A percentile compares a stretch with the other conserved stretches of the same genome.
These are phyloP conservation scores for Salvelinus alpinus DNA, from an alignment of 2,113 vertebrate species.

Conservation along the genomic window DNA sequence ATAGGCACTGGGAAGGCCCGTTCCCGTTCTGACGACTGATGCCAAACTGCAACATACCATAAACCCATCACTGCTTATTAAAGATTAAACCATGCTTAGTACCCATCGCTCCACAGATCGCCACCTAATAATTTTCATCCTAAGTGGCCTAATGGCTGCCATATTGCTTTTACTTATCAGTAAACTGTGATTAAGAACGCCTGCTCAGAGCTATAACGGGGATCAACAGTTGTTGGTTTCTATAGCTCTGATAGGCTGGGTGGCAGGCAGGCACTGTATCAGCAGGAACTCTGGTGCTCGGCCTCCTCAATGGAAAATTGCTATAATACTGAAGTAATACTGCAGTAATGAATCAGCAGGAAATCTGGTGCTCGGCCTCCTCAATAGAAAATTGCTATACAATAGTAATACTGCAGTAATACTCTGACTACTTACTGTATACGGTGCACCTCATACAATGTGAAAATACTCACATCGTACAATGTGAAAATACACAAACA, in stretches of 20 bases:
- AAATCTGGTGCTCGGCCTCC: slow-evolving; percentile 62
- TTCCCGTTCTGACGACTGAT: slow-evolving; percentile 25
- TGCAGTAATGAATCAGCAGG: slow-evolving; percentile 40
- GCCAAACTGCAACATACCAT: slow-evolving; percentile 43
- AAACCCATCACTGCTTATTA: slow-evolving; percentile 72
- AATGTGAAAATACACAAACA: too few species aligned
- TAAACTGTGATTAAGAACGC: slow-evolving; percentile 71
- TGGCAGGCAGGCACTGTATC: slow-evolving; percentile 57
- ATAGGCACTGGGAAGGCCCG: slow-evolving; percentile 46
- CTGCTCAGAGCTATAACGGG: slow-evolving; percentile 33
- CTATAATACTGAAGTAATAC: not conserved
- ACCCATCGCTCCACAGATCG: slow-evolving; percentile 66
- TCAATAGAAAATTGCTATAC: slow-evolving; percentile 44
- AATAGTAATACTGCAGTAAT: not conserved
- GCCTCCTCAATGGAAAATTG: slow-evolving; percentile 56
- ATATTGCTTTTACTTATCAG: slow-evolving; percentile 76
- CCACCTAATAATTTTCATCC: slow-evolving; percentile 71
- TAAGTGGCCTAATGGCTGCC: slow-evolving; percentile 72
- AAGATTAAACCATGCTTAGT: slow-evolving; percentile 60
- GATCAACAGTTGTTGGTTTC: slow-evolving; percentile 69
- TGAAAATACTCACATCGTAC: too few species aligned
- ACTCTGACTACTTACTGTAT: too few species aligned
- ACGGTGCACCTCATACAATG: too few species aligned
- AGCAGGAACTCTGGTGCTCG: slow-evolving; percentile 60
- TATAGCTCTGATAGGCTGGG: slow-evolving; percentile 61